Evolutionary conservation across 2,797 vertebrate genomes (phyloP), one percentile per base, ranked within the genome.

Genomic region (Micromesistius poutassou): DNA sequence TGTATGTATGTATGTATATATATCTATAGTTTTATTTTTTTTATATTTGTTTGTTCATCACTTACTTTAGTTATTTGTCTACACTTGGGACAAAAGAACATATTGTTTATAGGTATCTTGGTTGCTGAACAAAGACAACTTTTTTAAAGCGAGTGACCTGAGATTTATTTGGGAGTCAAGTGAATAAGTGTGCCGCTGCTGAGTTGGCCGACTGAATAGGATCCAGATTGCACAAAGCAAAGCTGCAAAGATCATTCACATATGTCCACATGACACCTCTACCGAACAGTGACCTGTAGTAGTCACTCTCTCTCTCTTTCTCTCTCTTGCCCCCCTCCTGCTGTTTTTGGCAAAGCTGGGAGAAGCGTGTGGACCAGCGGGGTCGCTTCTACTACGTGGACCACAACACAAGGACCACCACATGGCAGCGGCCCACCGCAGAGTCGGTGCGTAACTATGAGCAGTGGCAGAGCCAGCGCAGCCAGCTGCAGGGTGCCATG

Each of bases 401-500:
- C 88, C 98, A 99, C 94, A 99, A 98, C 92, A 99, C 97, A 0
- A 90, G 97, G 46, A 99, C 97, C 83, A 99, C 98, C 84, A 99
- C 98, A 0, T 99, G 98, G 98, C 98, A 99, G 92, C 94, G 97
- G n/a, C 98, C 97, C 40, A 99, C 98, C 0, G 96, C 96, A 0
- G 98, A 99, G 86, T 97, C 97, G 0, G 98, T 99, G 87, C 90
- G 98, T 7, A 98, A 94, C 94, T 99, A 98, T 0, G 96, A 99
- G 91, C 97, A 99, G 92, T 99, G 98, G 98, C 98, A 98, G 91
- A 96, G 95, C 0, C 98, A 99, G 90, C 95, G 97, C 79, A 98
- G 76, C 86, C 98, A 99, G 93, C 95, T 99, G 30, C 97, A 99
- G 77, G 97, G 98, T 0, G 97, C 98, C 90, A 99, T 99, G 98